Percentiles rank a stretch among this genome's conserved stretches.
Evolutionary conservation across 2,888 invertebrate genomes (phyloP).

Genomic region (Parasteatoda lunata): DNA sequence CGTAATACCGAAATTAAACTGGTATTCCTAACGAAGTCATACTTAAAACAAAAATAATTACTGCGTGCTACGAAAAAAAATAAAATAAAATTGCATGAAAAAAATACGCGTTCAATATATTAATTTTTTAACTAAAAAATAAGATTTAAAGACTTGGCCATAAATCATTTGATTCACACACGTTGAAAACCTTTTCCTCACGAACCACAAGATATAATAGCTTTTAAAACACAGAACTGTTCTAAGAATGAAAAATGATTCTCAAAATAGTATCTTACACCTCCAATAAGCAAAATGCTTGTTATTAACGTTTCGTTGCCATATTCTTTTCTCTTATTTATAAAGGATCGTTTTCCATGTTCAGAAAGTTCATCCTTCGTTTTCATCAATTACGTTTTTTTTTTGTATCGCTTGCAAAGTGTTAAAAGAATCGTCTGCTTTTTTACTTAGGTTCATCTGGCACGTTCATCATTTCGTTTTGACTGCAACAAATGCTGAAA

Average conservation of each 20-base stretch:
- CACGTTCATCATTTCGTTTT: neutral
- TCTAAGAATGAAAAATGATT: slow-evolving; percentile 36
- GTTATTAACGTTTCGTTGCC: slow-evolving; percentile 42
- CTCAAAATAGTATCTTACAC: slow-evolving; percentile 15
- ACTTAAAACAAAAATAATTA: too few relatives aligned
- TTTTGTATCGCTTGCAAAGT: neutral
- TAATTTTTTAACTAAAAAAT: slow-evolving; percentile 15
- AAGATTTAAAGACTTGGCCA: slow-evolving; percentile 1
- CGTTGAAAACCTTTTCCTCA: slow-evolving; percentile 36
- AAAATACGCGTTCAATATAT: slow-evolving; percentile 17
- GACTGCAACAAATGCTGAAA: neutral
- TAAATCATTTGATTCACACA: slow-evolving; percentile 41
- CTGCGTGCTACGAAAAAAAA: too few relatives aligned
- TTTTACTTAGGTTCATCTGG: neutral
- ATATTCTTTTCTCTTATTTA: slow-evolving; percentile 38
- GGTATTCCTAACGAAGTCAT: too few relatives aligned
- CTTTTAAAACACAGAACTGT: slow-evolving; percentile 6
- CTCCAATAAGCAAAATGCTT: slow-evolving; percentile 37
- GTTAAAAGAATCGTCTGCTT: neutral
- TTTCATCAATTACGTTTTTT: slow-evolving; percentile 33
- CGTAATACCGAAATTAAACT: too few relatives aligned
- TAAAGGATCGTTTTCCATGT: slow-evolving; percentile 27
- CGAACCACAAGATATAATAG: slow-evolving; percentile 5
- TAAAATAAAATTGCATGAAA: too few relatives aligned
- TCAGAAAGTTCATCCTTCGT: slow-evolving; percentile 10